Evolutionary conservation across 2,888 invertebrate species (phyloP).

Genomic region (Dolomedes plantarius): DNA sequence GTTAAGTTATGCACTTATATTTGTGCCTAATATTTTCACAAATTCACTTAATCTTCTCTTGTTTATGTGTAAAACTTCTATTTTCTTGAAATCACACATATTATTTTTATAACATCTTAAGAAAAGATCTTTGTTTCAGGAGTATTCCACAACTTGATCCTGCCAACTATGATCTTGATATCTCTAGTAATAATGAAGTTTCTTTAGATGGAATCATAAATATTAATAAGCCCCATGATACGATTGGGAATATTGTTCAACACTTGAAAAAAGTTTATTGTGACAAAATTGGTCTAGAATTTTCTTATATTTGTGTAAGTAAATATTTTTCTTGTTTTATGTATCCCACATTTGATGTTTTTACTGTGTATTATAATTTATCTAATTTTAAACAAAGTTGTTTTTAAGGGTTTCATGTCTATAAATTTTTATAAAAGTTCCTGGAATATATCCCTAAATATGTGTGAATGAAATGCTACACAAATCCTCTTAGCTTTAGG

Average conservation of each 20-base stretch:
- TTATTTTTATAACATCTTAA: too few species aligned
- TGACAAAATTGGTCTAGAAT: constrained; percentile 72
- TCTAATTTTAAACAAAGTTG: background rate
- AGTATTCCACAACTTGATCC: constrained; percentile 46
- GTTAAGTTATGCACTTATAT: background rate
- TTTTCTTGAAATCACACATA: too few species aligned
- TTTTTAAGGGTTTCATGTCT: background rate
- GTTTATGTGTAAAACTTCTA: too few species aligned
- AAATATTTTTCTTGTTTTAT: background rate
- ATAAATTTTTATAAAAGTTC: background rate
- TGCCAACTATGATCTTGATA: constrained; percentile 34
- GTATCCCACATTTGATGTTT: background rate
- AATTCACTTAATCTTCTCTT: background rate
- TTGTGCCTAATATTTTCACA: constrained; percentile 14
- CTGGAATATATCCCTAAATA: too few species aligned
- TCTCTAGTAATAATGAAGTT: background rate
- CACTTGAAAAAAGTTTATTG: constrained; percentile 68
- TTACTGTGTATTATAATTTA: background rate
- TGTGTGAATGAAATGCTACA: too few species aligned
- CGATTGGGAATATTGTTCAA: constrained; percentile 35
- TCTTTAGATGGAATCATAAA: constrained; percentile 25
- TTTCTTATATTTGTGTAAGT: constrained; percentile 69
- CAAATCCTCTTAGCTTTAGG: too few species aligned
- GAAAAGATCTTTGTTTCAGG: constrained; percentile 41
- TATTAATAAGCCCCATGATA: constrained; percentile 22